Conservation (phyloP, 2,888 invertebrate genomes). For the Hemicrepidius hirtus region DNA sequence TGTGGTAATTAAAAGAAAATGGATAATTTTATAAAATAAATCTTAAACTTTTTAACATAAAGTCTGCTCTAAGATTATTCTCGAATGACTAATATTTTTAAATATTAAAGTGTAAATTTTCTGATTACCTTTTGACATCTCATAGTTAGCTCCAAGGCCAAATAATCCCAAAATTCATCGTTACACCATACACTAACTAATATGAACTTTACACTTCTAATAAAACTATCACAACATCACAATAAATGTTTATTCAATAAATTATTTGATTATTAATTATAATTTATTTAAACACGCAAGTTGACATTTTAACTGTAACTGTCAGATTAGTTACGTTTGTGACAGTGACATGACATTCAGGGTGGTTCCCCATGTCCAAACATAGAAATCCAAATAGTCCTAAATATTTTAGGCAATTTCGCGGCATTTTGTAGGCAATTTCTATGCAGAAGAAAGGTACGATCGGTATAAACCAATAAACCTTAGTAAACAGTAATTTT, state of each 20-base stretch:
- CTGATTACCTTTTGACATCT: slow-evolving; percentile 60
- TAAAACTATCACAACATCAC: slow-evolving; percentile 37
- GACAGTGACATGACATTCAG: too few relatives aligned
- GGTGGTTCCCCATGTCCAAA: too few relatives aligned
- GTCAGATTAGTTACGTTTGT: too few relatives aligned
- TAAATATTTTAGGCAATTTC: too few relatives aligned
- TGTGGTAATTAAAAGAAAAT: not conserved
- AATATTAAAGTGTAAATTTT: not conserved
- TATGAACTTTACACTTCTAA: slow-evolving; percentile 31
- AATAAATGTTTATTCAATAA: slow-evolving; percentile 24
- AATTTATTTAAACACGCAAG: too few relatives aligned
- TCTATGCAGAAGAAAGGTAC: too few relatives aligned
- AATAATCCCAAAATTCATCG: slow-evolving; percentile 31
- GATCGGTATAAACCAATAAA: too few relatives aligned
- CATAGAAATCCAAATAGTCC: too few relatives aligned
- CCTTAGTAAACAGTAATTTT: too few relatives aligned
- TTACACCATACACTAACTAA: slow-evolving; percentile 20
- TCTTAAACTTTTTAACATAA: not conserved
- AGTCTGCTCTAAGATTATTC: not conserved
- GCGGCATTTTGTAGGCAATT: too few relatives aligned
- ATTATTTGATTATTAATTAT: too few relatives aligned
- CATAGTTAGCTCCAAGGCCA: slow-evolving; percentile 53
- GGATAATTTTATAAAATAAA: not conserved
- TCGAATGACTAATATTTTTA: not conserved
- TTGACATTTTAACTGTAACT: too few relatives aligned